Conservation (phyloP, 2,888 invertebrate genomes). For the Macrosoma leucophasiata region DNA sequence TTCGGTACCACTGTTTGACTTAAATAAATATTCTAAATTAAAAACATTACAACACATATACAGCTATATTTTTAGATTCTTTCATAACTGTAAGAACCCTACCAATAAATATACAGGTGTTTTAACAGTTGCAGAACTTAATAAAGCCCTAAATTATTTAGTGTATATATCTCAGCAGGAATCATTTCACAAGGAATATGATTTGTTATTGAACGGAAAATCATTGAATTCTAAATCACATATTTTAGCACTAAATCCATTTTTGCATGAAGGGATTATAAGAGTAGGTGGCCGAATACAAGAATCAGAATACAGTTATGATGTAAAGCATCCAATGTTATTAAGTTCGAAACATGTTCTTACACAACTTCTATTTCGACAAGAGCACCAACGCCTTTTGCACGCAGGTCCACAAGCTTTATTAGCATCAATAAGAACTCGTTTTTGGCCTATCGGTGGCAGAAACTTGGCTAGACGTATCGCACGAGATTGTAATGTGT, state of each 20-base stretch:
- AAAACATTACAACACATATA: too few species aligned
- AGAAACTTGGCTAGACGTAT: conserved; percentile 9
- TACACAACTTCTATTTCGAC: conserved; percentile 14
- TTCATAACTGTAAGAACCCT: too few species aligned
- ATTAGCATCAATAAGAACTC: conserved; percentile 5
- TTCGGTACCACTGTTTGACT: too few species aligned
- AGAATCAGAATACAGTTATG: neutral
- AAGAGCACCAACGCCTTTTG: conserved; percentile 11
- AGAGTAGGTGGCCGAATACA: conserved; percentile 1
- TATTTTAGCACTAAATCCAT: neutral
- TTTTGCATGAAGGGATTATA: conserved; percentile 1
- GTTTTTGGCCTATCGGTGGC: conserved; percentile 12
- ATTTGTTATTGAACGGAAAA: conserved; percentile 1
- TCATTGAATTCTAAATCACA: conserved; percentile 3
- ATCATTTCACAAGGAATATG: conserved; percentile 7
- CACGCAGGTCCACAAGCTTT: conserved; percentile 13
- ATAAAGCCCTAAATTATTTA: too few species aligned
- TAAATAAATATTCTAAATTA: too few species aligned
- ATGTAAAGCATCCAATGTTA: conserved; percentile 1
- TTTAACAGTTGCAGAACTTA: too few species aligned
- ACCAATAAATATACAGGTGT: too few species aligned
- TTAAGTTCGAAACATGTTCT: conserved; percentile 1
- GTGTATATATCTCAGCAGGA: neutral
- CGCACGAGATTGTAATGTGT: conserved; percentile 11
- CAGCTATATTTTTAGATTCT: too few species aligned